phyloP scores from a whole-genome alignment of 2,113 vertebrate genomes.

The Anoplopoma fimbria region DNA sequence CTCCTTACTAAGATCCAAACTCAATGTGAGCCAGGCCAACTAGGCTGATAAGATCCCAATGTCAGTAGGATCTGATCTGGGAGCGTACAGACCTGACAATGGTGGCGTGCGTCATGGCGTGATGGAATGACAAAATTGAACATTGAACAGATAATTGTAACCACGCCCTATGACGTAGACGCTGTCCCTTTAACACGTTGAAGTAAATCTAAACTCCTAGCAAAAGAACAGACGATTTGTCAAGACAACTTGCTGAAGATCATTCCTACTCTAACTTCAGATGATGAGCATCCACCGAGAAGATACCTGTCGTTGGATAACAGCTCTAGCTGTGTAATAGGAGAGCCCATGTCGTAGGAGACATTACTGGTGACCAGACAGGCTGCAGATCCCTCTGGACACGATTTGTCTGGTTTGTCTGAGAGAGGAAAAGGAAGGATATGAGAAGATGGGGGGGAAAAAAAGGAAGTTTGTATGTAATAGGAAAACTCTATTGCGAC shows the following conservation, averaged over 20 bases:
- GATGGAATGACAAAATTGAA: too few relatives aligned
- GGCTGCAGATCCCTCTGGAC: conserved; percentile 87
- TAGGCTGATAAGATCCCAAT: background rate
- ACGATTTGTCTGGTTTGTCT: conserved; percentile 74
- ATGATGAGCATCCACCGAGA: background rate
- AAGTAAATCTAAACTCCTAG: background rate
- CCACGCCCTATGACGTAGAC: too few relatives aligned
- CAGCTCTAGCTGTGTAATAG: conserved; percentile 81
- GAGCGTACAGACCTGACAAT: too few relatives aligned
- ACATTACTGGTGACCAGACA: conserved; percentile 83
- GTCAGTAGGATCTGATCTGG: too few relatives aligned
- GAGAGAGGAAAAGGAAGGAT: conserved; percentile 1
- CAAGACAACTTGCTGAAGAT: too few relatives aligned
- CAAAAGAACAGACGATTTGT: background rate
- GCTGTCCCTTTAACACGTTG: too few relatives aligned
- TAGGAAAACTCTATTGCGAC: background rate
- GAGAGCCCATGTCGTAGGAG: conserved; percentile 86
- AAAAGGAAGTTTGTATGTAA: background rate
- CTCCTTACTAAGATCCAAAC: too few relatives aligned
- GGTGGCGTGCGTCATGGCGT: too few relatives aligned
- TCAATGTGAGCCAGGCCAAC: background rate
- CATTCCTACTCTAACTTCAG: too few relatives aligned
- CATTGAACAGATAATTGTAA: too few relatives aligned
- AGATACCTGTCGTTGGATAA: conserved; percentile 87
- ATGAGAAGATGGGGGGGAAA: background rate